Evolutionary conservation across 2,797 vertebrate genomes (phyloP), one percentile per base, ranked within the genome.

Genomic region (Microctenopoma lineatum): DNA sequence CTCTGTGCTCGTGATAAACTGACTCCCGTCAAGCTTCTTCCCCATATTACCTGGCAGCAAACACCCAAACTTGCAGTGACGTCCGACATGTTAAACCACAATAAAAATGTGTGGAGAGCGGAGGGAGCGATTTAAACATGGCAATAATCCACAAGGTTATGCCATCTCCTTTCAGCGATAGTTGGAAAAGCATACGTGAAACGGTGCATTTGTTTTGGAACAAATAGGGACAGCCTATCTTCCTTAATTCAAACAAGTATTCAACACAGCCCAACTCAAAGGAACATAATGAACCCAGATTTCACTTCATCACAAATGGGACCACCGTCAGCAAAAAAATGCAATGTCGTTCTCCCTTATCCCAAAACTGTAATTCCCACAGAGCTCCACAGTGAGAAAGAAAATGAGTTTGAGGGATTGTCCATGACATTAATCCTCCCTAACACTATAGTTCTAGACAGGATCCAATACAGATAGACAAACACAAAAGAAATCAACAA

Each of bases 1-100:
- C 90, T 90, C 91, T 88, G 85, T 88, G 92, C 91, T 94, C 89
- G 75, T 87, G 90, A 94, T 93, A 94, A 94, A 94, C 92, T 88
- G 90, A 95, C 91, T 91, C 90, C 89, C 79, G 79, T 92, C 90
- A 91, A 92, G 87, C 84, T 88, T 72, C 79, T 81, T 80, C 79
- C 87, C 89, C 75, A 82, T 83, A 91, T 90, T 90, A 86, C 86
- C 89, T 90, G 87, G 89, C 87, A 87, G 85, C 90, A 89, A 89
- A 91, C 88, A 92, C 77, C 86, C 86, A 89, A 91, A 85, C 81
- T 83, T 77, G 77, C 83, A 75, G 83, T 3, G 70, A 87, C 84
- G 85, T 84, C 85, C 84, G 83, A 83, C 87, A 79, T 86, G 86
- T 89, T 81, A 75, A 85, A 86, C 75, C 85, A 90, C 84, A 80